Evolutionary conservation across 2,888 invertebrate species (phyloP).

Genomic region (Pherbina coryleti): DNA sequence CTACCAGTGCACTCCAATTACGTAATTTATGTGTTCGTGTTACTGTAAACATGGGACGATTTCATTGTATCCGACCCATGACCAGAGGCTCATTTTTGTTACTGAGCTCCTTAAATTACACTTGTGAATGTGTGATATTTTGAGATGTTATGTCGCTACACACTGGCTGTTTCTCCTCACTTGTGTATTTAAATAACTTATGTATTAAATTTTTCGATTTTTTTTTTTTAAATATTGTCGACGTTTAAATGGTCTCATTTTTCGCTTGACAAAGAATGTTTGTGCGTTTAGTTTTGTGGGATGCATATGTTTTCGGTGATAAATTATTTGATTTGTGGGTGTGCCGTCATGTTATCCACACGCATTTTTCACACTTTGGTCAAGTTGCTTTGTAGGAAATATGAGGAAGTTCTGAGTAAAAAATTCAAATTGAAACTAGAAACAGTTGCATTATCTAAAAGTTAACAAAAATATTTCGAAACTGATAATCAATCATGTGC

Average conservation of each 20-base stretch:
- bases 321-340: slow-evolving; percentile 66
- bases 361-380: slow-evolving; percentile 66
- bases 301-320: slow-evolving; percentile 69
- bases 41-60: slow-evolving; percentile 53
- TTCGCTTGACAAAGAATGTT: slow-evolving; percentile 3
- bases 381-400: neutral
- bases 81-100: slow-evolving; percentile 29
- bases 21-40: slow-evolving; percentile 61
- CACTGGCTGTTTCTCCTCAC: neutral
- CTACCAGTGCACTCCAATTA: slow-evolving; percentile 45
- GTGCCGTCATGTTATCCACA: slow-evolving; percentile 61
- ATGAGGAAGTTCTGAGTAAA: neutral
- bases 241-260: neutral
- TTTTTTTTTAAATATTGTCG: slow-evolving; percentile 6
- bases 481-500: neutral
- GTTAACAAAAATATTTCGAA: neutral
- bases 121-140: slow-evolving; percentile 35
- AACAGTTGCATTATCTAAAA: neutral
- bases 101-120: slow-evolving; percentile 37
- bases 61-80: slow-evolving; percentile 51
- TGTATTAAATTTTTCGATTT: slow-evolving; percentile 33
- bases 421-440: neutral
- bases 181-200: slow-evolving; percentile 56
- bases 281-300: slow-evolving; percentile 59
- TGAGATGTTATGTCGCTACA: slow-evolving; percentile 32